Evolutionary conservation across 2,797 vertebrate species (phyloP).

Genomic region (Artibeus jamaicensis): DNA sequence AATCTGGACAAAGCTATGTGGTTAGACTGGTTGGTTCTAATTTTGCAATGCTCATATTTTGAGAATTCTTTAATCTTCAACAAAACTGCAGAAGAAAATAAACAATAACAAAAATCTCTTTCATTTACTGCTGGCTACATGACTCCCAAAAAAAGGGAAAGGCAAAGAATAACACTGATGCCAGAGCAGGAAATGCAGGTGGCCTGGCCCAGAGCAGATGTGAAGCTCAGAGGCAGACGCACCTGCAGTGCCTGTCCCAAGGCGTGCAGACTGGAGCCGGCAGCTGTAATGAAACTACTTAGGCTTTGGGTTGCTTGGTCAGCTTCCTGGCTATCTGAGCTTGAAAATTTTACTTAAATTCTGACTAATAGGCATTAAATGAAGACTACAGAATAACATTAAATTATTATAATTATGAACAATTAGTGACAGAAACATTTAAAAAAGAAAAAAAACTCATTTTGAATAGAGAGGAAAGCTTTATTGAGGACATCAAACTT

Average conservation of each 20-base stretch:
- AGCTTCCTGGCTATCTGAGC: neutral
- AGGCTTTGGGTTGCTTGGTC: neutral
- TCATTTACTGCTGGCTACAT: neutral
- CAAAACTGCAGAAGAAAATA: neutral
- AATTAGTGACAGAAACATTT: neutral
- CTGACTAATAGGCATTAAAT: neutral
- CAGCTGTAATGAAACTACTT: neutral
- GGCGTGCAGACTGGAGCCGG: neutral
- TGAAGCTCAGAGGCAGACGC: neutral
- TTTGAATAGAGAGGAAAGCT: neutral
- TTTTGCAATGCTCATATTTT: neutral
- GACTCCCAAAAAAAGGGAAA: neutral
- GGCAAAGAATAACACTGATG: neutral
- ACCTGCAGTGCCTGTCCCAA: neutral
- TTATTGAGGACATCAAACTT: neutral
- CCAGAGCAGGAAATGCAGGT: neutral
- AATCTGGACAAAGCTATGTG: neutral
- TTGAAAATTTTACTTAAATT: neutral
- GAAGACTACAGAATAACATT: neutral
- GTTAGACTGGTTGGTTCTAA: neutral
- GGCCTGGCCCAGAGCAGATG: neutral
- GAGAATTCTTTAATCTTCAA: neutral
- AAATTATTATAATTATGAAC: neutral
- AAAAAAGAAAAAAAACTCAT: neutral
- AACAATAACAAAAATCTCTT: neutral